Percentiles rank a stretch among this genome's conserved stretches.
Evolutionary conservation across 53 echinoderm and acorn worm genomes (phyloP).

Genomic region (Actinopyga echinites): DNA sequence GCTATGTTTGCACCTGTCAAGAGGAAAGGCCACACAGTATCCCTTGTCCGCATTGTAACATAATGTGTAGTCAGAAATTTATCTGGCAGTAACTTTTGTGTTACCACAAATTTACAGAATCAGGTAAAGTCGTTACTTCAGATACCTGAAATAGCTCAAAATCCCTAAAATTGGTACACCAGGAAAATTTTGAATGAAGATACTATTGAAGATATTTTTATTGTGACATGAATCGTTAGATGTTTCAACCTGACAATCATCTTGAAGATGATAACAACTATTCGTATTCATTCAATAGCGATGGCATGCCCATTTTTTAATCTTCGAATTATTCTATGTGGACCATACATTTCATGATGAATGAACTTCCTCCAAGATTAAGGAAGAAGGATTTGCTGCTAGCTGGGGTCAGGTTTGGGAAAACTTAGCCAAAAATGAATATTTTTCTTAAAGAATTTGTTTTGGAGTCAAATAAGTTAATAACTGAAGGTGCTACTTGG

Average conservation of each 20-base stretch:
- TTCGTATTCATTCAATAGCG: constrained; percentile 26
- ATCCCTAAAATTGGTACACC: not conserved
- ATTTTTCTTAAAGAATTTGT: constrained; percentile 56
- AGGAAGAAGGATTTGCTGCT: not conserved
- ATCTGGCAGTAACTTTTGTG: constrained; percentile 1
- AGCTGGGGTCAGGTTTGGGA: constrained; percentile 38
- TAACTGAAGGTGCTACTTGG: constrained; percentile 52
- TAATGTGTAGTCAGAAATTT: not conserved
- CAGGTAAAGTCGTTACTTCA: not conserved
- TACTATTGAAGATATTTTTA: constrained; percentile 31
- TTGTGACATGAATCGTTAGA: not conserved
- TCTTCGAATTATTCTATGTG: constrained; percentile 46
- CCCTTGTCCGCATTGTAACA: constrained; percentile 14
- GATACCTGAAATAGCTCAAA: too few relatives aligned
- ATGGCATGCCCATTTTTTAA: constrained; percentile 30
- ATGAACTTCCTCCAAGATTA: constrained; percentile 35
- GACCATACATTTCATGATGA: constrained; percentile 39
- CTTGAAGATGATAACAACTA: not conserved
- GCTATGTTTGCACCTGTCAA: not conserved
- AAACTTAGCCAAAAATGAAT: not conserved
- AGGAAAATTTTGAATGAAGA: not conserved
- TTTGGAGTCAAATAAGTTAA: constrained; percentile 45
- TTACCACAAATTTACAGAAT: not conserved
- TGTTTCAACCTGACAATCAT: not conserved
- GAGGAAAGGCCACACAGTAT: not conserved